Conservation (phyloP, 2,888 invertebrate genomes). For the Phortica okadai region DNA sequence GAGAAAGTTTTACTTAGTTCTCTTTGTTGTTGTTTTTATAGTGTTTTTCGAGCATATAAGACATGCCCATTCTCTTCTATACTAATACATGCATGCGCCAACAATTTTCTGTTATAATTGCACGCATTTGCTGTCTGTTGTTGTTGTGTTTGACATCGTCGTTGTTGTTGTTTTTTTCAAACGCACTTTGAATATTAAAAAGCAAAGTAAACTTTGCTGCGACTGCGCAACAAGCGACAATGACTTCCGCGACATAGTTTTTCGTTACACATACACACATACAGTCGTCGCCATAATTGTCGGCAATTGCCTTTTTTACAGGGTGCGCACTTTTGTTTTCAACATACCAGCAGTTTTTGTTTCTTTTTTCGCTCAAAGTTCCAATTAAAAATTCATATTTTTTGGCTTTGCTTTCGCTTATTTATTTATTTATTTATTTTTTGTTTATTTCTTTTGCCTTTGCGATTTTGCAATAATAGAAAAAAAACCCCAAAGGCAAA, state of each 20-base stretch:
- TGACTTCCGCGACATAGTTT: conserved; percentile 51
- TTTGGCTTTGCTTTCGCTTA: conserved; percentile 68
- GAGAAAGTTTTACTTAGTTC: conserved; percentile 19
- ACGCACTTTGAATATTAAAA: conserved; percentile 55
- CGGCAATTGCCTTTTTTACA: conserved; percentile 60
- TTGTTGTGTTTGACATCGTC: not conserved
- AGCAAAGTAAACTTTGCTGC: conserved; percentile 21
- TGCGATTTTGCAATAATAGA: conserved; percentile 25
- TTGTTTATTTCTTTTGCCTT: not conserved
- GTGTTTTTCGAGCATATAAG: too few species aligned
- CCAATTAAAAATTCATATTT: conserved; percentile 2
- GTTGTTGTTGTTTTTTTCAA: not conserved
- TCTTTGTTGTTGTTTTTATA: conserved; percentile 3
- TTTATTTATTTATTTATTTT: not conserved
- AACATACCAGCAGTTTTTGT: not conserved
- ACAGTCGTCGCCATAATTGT: conserved; percentile 51
- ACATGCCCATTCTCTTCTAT: conserved; percentile 2
- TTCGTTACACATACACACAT: conserved; percentile 36
- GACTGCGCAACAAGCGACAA: conserved; percentile 26
- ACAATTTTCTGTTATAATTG: not conserved
- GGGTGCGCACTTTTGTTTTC: conserved; percentile 49
- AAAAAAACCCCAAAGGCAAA: not conserved
- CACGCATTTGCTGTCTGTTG: not conserved
- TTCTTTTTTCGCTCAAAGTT: not conserved
- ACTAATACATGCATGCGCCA: not conserved